Conservation (phyloP, 2,797 vertebrate species). For the Enteromius fasciolatus region DNA sequence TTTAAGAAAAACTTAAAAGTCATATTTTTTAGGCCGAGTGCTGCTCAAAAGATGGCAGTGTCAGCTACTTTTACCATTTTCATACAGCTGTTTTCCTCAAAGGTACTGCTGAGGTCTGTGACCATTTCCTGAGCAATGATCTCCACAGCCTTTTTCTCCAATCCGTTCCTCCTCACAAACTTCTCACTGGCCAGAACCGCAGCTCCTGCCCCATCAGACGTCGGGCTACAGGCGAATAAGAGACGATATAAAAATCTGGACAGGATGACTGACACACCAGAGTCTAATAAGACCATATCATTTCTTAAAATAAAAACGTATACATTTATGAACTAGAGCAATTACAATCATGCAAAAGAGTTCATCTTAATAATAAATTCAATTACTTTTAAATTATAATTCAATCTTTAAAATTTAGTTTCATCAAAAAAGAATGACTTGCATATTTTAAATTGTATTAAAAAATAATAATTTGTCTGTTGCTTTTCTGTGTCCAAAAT, state of each 20-base stretch:
- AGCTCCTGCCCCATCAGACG: constrained; percentile 93
- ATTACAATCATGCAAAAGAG: too few relatives aligned
- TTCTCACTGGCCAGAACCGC: constrained; percentile 87
- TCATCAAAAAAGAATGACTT: too few relatives aligned
- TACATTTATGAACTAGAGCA: too few relatives aligned
- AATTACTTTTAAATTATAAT: too few relatives aligned
- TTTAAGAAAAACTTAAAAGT: background rate
- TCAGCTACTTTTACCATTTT: constrained; percentile 79
- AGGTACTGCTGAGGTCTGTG: constrained; percentile 87
- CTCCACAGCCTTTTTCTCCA: constrained; percentile 90
- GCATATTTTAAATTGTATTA: too few relatives aligned
- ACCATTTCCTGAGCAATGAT: constrained; percentile 94
- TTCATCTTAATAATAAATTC: too few relatives aligned
- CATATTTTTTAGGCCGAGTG: background rate
- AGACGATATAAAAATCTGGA: background rate
- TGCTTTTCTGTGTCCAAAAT: too few relatives aligned
- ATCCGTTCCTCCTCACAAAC: constrained; percentile 81
- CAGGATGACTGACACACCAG: too few relatives aligned
- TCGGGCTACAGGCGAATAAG: constrained; percentile 79
- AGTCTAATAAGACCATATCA: too few relatives aligned
- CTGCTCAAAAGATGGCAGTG: background rate
- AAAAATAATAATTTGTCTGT: too few relatives aligned
- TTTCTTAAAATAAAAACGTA: too few relatives aligned
- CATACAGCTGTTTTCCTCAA: constrained; percentile 88
- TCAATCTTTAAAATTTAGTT: too few relatives aligned